A percentile compares a stretch with the other conserved stretches of the same genome.
phyloP scores from a whole-genome alignment of 2,888 invertebrate species.

The Mesorhabditis belari region DNA sequence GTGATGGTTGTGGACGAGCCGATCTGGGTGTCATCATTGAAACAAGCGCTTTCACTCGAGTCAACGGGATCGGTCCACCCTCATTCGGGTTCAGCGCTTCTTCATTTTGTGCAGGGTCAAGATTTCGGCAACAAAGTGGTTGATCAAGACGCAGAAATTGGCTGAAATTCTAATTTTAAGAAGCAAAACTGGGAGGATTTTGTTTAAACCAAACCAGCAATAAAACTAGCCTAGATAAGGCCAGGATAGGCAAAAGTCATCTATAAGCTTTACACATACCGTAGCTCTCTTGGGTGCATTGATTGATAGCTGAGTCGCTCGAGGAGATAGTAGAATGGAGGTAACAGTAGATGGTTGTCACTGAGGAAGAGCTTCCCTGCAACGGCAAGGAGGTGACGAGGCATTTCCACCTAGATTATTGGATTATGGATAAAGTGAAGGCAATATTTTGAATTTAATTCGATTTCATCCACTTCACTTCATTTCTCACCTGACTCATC shows the following conservation, averaged over 20 bases:
- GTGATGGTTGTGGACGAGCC: conserved; percentile 57
- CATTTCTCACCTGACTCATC: conserved; percentile 82
- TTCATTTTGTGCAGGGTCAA: conserved; percentile 31
- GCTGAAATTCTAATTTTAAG: conserved; percentile 45
- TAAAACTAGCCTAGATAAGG: no score
- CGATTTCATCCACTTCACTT: no score
- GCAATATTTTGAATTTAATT: no score
- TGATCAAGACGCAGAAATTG: conserved; percentile 84
- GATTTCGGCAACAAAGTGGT: conserved; percentile 65
- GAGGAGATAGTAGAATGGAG: conserved; percentile 85
- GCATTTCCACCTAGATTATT: conserved; percentile 70
- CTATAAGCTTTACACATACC: conserved; percentile 59
- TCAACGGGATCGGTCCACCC: conserved; percentile 82
- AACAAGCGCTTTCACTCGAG: conserved; percentile 80
- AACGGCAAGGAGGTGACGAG: conserved; percentile 57
- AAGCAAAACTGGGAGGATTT: not conserved
- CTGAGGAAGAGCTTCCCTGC: conserved; percentile 38
- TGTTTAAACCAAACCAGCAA: no score
- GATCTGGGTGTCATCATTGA: conserved; percentile 98
- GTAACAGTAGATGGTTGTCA: conserved; percentile 71
- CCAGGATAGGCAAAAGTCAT: no score
- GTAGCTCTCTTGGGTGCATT: conserved; percentile 80
- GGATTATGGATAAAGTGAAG: not conserved
- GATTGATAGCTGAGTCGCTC: conserved; percentile 91
- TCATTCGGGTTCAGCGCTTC: conserved; percentile 36